Evolutionary conservation across 2,888 invertebrate genomes (phyloP).

Genomic region (Cantharis lateralis): DNA sequence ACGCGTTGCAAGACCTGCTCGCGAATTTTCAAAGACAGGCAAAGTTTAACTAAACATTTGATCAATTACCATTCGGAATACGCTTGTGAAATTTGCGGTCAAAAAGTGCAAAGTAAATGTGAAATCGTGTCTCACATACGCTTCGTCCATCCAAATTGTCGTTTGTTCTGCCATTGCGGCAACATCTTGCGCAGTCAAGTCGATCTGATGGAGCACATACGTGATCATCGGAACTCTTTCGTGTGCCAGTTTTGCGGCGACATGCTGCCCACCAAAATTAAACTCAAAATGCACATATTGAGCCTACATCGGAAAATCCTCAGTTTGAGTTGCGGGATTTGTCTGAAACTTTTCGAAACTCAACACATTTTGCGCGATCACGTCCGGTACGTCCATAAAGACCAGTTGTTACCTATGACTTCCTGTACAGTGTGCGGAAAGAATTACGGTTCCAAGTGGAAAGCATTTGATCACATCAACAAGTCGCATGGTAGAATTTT

Average conservation of each 20-base stretch:
- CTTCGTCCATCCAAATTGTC: slow-evolving; percentile 60
- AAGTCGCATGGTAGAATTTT: slow-evolving; percentile 64
- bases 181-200: slow-evolving; percentile 60
- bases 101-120: slow-evolving; percentile 61
- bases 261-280: slow-evolving; percentile 61
- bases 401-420: slow-evolving; percentile 57
- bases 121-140: slow-evolving; percentile 64
- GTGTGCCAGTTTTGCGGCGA: slow-evolving; percentile 65
- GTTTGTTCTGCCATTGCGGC: slow-evolving; percentile 60
- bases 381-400: slow-evolving; percentile 59
- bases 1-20: slow-evolving; percentile 63
- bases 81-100: slow-evolving; percentile 60
- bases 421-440: slow-evolving; percentile 65
- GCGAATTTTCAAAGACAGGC: slow-evolving; percentile 62
- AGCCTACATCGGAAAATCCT: slow-evolving; percentile 62
- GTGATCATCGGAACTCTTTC: slow-evolving; percentile 60
- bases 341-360: slow-evolving; percentile 61
- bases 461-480: slow-evolving; percentile 63
- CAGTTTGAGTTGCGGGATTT: slow-evolving; percentile 62
- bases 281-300: slow-evolving; percentile 63
- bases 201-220: slow-evolving; percentile 58
- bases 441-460: slow-evolving; percentile 64
- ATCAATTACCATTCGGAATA: slow-evolving; percentile 62
- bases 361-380: slow-evolving; percentile 62
- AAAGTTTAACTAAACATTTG: slow-evolving; percentile 60